Evolutionary conservation across 2,797 vertebrate genomes (phyloP).

Genomic region (Trichosurus vulpecula): DNA sequence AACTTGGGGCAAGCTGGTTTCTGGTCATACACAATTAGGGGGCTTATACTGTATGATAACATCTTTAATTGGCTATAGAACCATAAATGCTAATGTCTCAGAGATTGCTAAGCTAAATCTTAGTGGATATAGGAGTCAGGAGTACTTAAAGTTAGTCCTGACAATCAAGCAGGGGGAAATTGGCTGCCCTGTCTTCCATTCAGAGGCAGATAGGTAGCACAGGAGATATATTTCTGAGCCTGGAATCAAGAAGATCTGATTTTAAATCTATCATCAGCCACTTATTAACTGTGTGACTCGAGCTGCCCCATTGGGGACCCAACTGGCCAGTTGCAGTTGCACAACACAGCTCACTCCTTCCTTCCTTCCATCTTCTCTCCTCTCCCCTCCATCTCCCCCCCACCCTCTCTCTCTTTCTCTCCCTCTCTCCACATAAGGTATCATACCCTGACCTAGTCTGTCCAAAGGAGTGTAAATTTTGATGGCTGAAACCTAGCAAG

Average conservation of each 20-base stretch:
- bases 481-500: too few relatives aligned
- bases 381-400: too few relatives aligned
- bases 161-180: background rate
- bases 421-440: too few relatives aligned
- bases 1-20: background rate
- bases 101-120: background rate
- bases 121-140: background rate
- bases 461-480: too few relatives aligned
- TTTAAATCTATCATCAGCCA: background rate
- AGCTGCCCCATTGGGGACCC: too few relatives aligned
- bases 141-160: background rate
- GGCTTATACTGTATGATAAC: background rate
- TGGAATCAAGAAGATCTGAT: background rate
- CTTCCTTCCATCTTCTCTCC: too few relatives aligned
- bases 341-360: too few relatives aligned
- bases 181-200: background rate
- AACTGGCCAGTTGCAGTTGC: too few relatives aligned
- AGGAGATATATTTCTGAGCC: background rate
- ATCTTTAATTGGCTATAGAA: background rate
- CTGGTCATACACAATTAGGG: background rate
- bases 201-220: background rate
- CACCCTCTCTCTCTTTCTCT: too few relatives aligned
- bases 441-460: too few relatives aligned
- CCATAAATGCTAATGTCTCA: background rate
- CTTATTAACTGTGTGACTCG: background rate